Conservation (phyloP, 64 coral and sea anemone species). For the Anthopleura sola region DNA sequence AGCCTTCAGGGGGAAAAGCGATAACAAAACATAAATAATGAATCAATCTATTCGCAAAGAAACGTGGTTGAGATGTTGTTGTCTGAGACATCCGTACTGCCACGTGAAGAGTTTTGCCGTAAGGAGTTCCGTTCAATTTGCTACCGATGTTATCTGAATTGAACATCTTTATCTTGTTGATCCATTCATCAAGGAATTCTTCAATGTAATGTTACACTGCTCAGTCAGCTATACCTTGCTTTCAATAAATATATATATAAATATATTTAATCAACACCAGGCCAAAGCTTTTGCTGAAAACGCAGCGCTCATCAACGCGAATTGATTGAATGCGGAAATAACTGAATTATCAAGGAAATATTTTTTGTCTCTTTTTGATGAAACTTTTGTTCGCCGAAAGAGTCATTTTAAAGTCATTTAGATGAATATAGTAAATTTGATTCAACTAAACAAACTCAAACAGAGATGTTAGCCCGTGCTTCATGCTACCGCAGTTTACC, state of each 20-base stretch:
- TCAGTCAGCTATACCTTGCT: not conserved
- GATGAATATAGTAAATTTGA: not conserved
- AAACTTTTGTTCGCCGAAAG: not conserved
- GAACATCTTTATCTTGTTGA: not conserved
- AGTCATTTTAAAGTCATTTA: not conserved
- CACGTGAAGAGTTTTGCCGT: not conserved
- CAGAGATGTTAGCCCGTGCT: not conserved
- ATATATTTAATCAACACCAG: too few species aligned
- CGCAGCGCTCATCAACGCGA: not conserved
- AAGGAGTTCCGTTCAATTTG: constrained; percentile 9
- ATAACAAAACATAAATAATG: not conserved
- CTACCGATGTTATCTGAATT: not conserved
- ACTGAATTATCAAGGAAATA: not conserved
- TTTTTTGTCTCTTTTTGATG: not conserved
- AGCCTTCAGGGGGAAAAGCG: too few species aligned
- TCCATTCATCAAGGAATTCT: not conserved
- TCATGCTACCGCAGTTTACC: not conserved
- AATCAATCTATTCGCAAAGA: not conserved
- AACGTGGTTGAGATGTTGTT: not conserved
- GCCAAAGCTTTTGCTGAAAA: too few species aligned
- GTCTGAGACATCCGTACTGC: not conserved
- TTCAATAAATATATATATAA: too few species aligned
- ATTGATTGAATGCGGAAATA: not conserved
- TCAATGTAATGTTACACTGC: not conserved
- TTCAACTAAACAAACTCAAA: not conserved